These are phyloP conservation scores for Enteromius paludinosus DNA, from an alignment of 2,797 vertebrate genomes.

Conservation along the genomic window DNA sequence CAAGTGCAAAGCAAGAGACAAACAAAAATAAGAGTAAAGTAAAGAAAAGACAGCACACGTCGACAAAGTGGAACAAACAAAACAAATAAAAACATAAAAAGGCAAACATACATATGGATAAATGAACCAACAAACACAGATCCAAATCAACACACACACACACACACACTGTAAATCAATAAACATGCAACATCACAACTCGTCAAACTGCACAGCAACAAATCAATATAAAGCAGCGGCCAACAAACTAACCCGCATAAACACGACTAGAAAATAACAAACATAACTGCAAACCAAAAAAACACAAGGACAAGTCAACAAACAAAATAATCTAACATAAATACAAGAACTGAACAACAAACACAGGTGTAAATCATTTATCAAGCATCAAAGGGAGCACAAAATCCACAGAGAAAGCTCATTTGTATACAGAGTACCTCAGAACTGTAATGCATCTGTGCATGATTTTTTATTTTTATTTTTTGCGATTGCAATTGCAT, in stretches of 20 bases:
- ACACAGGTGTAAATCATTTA: neutral
- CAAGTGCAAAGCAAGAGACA: neutral
- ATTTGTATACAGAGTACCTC: neutral
- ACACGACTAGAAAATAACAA: neutral
- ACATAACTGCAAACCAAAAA: neutral
- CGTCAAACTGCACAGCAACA: neutral
- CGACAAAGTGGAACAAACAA: neutral
- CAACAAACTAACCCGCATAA: neutral
- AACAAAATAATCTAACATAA: neutral
- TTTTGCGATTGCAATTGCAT: neutral
- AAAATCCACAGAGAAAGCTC: neutral
- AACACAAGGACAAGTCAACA: too few relatives aligned
- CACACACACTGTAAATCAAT: neutral
- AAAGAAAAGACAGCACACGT: neutral
- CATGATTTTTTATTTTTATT: neutral
- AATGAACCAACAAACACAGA: constrained; percentile 30
- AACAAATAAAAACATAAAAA: constrained; percentile 18
- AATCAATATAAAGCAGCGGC: neutral
- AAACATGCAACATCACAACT: neutral
- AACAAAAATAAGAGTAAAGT: neutral
- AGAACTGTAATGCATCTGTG: neutral
- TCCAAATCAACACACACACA: neutral
- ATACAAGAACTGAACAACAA: neutral
- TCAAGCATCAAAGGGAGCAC: neutral
- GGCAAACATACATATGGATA: constrained; percentile 21